phyloP scores from a whole-genome alignment of 2,888 invertebrate genomes.

The Acronicta alni region DNA sequence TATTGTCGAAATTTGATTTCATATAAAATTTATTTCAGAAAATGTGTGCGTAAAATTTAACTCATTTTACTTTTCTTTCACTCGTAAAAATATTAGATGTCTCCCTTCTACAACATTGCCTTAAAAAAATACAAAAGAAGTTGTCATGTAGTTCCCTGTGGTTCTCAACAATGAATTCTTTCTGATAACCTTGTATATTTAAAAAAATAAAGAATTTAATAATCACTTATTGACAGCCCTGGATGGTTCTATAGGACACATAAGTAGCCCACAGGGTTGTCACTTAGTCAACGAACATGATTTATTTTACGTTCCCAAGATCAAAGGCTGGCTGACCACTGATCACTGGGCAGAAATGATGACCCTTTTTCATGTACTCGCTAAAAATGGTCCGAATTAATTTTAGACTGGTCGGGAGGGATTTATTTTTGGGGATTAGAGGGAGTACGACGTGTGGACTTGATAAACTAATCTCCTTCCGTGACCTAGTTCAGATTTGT shows the following conservation, averaged over 20 bases:
- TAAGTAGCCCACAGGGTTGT: constrained; percentile 22
- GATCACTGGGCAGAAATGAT: constrained; percentile 42
- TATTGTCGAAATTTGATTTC: too few species aligned
- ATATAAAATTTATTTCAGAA: too few species aligned
- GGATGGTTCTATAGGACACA: neutral
- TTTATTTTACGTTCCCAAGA: constrained; percentile 36
- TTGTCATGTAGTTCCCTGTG: too few species aligned
- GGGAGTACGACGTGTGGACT: neutral
- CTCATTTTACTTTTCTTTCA: too few species aligned
- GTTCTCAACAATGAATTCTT: too few species aligned
- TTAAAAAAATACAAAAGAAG: too few species aligned
- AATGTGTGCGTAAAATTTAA: too few species aligned
- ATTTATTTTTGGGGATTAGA: constrained; percentile 18
- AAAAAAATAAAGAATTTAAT: too few species aligned
- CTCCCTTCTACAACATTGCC: too few species aligned
- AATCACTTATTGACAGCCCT: too few species aligned
- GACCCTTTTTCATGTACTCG: constrained; percentile 25
- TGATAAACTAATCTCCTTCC: neutral
- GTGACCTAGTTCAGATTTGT: neutral
- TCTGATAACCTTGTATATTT: too few species aligned
- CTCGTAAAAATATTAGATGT: too few species aligned
- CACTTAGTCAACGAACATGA: constrained; percentile 43
- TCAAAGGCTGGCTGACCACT: constrained; percentile 35
- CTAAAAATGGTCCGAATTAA: constrained; percentile 12
- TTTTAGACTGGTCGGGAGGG: neutral